Evolutionary conservation across 2,113 vertebrate species (phyloP).

Genomic region (Bubalus kerabau): DNA sequence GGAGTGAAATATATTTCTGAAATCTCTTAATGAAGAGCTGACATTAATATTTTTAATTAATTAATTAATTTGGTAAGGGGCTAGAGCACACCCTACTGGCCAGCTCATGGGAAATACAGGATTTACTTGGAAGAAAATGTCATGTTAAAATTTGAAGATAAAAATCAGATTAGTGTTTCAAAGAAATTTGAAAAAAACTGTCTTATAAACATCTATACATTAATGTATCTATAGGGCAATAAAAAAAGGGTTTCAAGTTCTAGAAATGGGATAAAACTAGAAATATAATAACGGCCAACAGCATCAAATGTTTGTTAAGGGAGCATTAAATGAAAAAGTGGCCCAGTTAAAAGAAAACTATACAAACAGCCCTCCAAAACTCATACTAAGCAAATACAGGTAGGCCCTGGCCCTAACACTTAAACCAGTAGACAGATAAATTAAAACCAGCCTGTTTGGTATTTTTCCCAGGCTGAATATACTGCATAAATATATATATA

Average conservation of each 20-base stretch:
- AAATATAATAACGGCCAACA: background rate
- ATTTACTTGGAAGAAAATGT: background rate
- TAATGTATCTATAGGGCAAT: background rate
- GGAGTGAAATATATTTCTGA: background rate
- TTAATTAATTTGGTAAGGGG: slow-evolving; percentile 59
- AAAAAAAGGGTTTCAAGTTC: background rate
- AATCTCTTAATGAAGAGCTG: background rate
- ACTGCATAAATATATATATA: background rate
- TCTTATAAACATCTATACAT: background rate
- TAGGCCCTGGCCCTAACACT: background rate
- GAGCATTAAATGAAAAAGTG: background rate
- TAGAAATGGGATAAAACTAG: background rate
- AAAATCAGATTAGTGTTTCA: background rate
- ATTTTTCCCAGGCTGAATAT: background rate
- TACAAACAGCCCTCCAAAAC: background rate
- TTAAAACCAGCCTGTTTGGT: background rate
- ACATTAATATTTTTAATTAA: slow-evolving; percentile 48
- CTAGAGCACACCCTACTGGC: slow-evolving; percentile 77
- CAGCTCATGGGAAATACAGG: slow-evolving; percentile 57
- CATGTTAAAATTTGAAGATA: background rate
- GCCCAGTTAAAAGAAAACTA: background rate
- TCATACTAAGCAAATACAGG: background rate
- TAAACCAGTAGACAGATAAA: background rate
- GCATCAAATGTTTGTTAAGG: background rate
- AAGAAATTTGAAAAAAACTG: background rate